Percentiles rank a stretch among this genome's conserved stretches.
phyloP scores from a whole-genome alignment of 2,888 invertebrate genomes.

The Eurytoma adleriae region DNA sequence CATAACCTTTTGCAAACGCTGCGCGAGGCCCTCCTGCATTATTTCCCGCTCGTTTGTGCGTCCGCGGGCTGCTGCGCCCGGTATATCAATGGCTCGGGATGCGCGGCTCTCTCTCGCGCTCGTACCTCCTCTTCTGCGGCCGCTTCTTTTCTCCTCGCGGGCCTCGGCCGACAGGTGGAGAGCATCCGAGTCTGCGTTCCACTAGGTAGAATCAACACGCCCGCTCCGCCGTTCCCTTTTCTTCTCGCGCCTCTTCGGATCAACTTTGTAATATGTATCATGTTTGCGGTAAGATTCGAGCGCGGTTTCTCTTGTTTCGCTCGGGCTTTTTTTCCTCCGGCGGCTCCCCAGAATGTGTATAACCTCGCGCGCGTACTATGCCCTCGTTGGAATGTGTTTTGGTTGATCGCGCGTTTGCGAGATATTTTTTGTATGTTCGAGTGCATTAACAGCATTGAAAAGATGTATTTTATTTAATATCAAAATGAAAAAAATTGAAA shows the following conservation, averaged over 20 bases:
- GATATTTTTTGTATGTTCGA: too few species aligned
- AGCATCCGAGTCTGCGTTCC: constrained; percentile 5
- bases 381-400: background rate
- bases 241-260: constrained; percentile 44
- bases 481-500: too few species aligned
- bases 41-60: constrained; percentile 54
- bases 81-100: constrained; percentile 35
- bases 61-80: constrained; percentile 22
- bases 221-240: constrained; percentile 27
- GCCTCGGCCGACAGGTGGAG: constrained; percentile 31
- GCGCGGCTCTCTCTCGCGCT: background rate
- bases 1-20: constrained; percentile 58
- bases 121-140: background rate
- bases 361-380: background rate
- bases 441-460: too few species aligned
- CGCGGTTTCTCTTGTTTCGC: constrained; percentile 25
- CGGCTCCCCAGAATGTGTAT: background rate
- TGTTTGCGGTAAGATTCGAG: constrained; percentile 50
- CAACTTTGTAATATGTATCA: constrained; percentile 53
- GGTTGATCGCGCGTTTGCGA: background rate
- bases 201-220: background rate
- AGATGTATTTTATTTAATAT: too few species aligned
- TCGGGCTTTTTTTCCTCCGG: constrained; percentile 17
- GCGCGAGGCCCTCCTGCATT: constrained; percentile 47
- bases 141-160: constrained; percentile 2